Evolutionary conservation across 2,888 invertebrate species (phyloP).

Genomic region (Meghimatium bilineatum): DNA sequence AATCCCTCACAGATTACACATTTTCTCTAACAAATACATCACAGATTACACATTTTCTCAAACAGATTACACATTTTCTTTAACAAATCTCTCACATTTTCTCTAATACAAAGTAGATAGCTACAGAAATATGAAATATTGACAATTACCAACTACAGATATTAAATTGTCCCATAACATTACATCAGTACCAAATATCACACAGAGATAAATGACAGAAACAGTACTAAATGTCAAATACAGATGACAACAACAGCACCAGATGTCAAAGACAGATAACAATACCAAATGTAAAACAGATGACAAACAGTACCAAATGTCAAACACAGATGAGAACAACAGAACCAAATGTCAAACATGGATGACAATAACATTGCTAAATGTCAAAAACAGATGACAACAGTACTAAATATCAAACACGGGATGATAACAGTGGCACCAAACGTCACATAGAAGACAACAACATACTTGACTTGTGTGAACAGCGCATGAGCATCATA

Average conservation of each 20-base stretch:
- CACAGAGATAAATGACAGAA: neutral
- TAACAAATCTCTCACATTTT: too few species aligned
- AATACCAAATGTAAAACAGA: neutral
- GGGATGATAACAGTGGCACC: neutral
- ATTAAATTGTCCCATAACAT: too few species aligned
- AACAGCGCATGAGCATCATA: constrained; percentile 71
- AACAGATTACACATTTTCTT: too few species aligned
- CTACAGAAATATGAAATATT: too few species aligned
- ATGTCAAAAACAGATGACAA: neutral
- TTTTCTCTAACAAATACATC: too few species aligned
- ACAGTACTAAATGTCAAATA: neutral
- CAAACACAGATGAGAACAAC: constrained; percentile 26
- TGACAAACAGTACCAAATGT: neutral
- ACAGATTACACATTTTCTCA: too few species aligned
- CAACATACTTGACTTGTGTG: constrained; percentile 64
- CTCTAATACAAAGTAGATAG: too few species aligned
- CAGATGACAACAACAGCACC: constrained; percentile 27
- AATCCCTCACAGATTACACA: too few species aligned
- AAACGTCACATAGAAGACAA: neutral
- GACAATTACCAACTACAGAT: too few species aligned
- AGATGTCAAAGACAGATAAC: too few species aligned
- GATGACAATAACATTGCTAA: neutral
- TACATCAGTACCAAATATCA: neutral
- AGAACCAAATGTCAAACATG: neutral
- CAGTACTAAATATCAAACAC: neutral